Base-by-base conservation (phyloP, 2,113 vertebrate species). In the Semicossyphus pulcher region DNA sequence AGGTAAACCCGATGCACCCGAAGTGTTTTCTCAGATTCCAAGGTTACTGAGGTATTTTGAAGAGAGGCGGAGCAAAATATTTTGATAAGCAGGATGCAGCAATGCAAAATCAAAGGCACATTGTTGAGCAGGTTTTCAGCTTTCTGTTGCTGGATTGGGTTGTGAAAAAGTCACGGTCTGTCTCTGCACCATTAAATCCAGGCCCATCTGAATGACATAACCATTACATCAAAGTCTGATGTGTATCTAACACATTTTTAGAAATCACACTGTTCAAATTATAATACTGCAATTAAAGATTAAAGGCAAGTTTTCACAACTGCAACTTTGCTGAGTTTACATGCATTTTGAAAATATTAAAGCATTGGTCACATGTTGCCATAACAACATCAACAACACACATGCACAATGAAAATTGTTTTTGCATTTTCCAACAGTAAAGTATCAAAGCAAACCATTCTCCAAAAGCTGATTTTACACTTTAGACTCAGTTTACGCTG, bases 1-100 rank as follows among this genome's bases (percentile, higher is more conserved):
- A 90, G 88, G 89, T 91, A 86, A 89, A 88, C 88, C 63, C 80
- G 71, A 62, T 83, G 85, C 87, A 86, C 85, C 81, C 83, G 37
- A 73, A 81, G 61, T 92, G 89, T 93, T 94, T 90, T 92, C 88
- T 92, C 83, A 89, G 91, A 92, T 90, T 88, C 89, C 91, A 91
- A 91, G 91, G 93, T 92, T 84, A 92, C 91, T 84, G 83, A 77
- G 80, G 80, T 91, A 89, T 91, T 92, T 87, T 90, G 90, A 88
- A 72, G 78, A 88, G 83, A 87, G 89, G 76, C 9, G 74, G 78
- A 78, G 51, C 71, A 83, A 88, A 89, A 90, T 92, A 89, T 92
- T 93, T 91, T 88, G 85, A 92, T 91, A 90, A 91, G 89, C 53
- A 36, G 11, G 76, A 76, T 42, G 61, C 78, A 77, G 63, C 77